A percentile compares a stretch with the other conserved stretches of the same genome.
These are phyloP conservation scores for Eupsittula cactorum DNA, from an alignment of 2,113 vertebrate genomes.

Conservation along the genomic window DNA sequence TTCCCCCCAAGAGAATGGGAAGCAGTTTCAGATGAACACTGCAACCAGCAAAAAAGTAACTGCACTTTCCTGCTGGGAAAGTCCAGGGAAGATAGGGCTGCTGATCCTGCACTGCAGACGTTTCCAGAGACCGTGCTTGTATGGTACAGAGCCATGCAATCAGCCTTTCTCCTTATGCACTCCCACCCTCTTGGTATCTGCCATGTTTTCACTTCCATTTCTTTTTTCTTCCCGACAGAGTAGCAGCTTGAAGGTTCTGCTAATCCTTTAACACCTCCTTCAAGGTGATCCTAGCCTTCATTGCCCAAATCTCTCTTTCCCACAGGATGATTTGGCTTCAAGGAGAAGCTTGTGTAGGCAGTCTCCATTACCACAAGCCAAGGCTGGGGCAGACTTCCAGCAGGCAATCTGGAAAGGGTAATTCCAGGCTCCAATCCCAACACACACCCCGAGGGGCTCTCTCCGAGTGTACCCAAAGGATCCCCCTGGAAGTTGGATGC, in stretches of 20 bases:
- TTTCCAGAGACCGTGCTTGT: neutral
- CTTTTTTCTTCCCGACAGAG: neutral
- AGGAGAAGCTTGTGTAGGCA: neutral
- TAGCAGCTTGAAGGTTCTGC: neutral
- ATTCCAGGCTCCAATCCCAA: constrained; percentile 95
- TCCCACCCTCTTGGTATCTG: neutral
- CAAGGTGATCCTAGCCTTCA: neutral
- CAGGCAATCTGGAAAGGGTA: constrained; percentile 89
- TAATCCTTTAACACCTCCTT: neutral
- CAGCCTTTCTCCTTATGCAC: neutral
- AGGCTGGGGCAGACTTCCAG: constrained; percentile 90
- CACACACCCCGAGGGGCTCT: constrained; percentile 93
- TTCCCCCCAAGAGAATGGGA: neutral
- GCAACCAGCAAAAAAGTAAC: neutral
- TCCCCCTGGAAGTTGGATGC: constrained; percentile 88
- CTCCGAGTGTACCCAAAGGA: constrained; percentile 91
- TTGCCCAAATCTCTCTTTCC: neutral
- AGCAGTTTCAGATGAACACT: neutral
- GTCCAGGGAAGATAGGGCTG: neutral
- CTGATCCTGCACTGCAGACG: neutral
- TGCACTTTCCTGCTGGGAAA: neutral
- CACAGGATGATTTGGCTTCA: neutral
- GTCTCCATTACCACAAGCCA: constrained; percentile 88
- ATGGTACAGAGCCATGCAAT: neutral
- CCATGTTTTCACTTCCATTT: neutral